Base-by-base conservation (phyloP, 2,888 invertebrate species). In the Heliconius cydno region DNA sequence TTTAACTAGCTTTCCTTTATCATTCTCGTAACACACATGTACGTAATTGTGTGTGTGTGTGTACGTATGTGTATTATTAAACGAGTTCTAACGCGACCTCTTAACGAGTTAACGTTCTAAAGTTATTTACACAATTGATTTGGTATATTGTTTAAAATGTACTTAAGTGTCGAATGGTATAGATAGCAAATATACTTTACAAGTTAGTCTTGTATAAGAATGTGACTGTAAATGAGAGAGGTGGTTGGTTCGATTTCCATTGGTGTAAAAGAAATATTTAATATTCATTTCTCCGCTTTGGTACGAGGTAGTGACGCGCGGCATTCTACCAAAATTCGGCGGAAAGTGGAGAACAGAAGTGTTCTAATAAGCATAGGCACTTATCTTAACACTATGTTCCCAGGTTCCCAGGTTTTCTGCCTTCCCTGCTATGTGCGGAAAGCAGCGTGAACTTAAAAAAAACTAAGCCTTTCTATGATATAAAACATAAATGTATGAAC, bases 71-170 rank as follows among this genome's bases (percentile, higher is more conserved):
- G 15, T 15, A 65, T 65, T 13, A 28, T 28, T 68, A 68, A 41
- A 68, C 68, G 41, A 68, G 68, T 68, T 41, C 68, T 68, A 67
- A 67, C 25, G n/a, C 38, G 41, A 68, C 68, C 68, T 68, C 68
- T 68, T 57, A 67, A 76, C 52, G 66, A 57, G 76, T 63, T 73
- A 76, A 73, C 79, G 73, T 38, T 67, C 41, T 46, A 60, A 80
- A 80, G 79, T 80, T 81, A 81, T 80, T 78, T 82, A 78, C 68
- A 65, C 81, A 77, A 82, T 82, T 82, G 82, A 80, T 80, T 80
- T 78, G 77, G 74, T 77, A 82, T 77, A 80, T 82, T 79, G 79
- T 80, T 80, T 79, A 77, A 77, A 67, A 74, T 80, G 80, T 82
- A 77, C 78, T 80, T 76, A 75, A 79, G 78, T 73, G 41, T 68